Percentiles rank a stretch among this genome's conserved stretches.
These are phyloP conservation scores for Gambelia wislizenii DNA, from an alignment of 2,797 vertebrate genomes.

Conservation along the genomic window DNA sequence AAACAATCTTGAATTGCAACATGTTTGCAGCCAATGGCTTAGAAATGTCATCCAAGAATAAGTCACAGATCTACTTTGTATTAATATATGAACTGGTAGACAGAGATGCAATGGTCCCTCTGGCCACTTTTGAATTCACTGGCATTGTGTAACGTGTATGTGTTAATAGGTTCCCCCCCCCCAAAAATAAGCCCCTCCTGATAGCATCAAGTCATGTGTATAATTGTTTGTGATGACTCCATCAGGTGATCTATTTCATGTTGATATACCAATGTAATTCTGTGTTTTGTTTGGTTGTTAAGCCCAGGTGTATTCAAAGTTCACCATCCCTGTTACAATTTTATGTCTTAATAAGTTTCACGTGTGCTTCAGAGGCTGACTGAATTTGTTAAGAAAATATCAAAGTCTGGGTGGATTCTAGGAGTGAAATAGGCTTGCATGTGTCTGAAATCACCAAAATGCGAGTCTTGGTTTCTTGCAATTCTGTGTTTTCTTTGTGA, in stretches of 20 bases:
- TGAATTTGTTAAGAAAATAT: conserved; percentile 33
- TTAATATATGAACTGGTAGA: neutral
- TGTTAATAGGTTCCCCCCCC: neutral
- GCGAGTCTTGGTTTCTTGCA: neutral
- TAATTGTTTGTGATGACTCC: conserved; percentile 1
- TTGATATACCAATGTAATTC: conserved; percentile 12
- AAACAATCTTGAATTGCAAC: neutral
- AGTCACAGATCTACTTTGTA: neutral
- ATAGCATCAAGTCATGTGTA: neutral
- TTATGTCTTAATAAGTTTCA: conserved; percentile 34
- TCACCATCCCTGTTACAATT: conserved; percentile 23
- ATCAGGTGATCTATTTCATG: conserved; percentile 11
- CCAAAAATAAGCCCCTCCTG: too few relatives aligned
- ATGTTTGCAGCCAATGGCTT: neutral
- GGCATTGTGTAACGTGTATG: neutral
- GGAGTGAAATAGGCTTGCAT: conserved; percentile 18
- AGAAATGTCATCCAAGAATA: neutral
- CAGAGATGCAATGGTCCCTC: neutral
- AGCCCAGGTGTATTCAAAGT: conserved; percentile 14
- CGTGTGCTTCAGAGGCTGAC: neutral
- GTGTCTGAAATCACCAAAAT: neutral
- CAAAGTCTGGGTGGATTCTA: neutral
- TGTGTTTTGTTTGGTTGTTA: conserved; percentile 6
- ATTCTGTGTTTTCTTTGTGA: neutral
- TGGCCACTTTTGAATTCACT: neutral